These are phyloP conservation scores for Mesochorus sp. DNA, from an alignment of 2,888 invertebrate species.

Conservation along the genomic window DNA sequence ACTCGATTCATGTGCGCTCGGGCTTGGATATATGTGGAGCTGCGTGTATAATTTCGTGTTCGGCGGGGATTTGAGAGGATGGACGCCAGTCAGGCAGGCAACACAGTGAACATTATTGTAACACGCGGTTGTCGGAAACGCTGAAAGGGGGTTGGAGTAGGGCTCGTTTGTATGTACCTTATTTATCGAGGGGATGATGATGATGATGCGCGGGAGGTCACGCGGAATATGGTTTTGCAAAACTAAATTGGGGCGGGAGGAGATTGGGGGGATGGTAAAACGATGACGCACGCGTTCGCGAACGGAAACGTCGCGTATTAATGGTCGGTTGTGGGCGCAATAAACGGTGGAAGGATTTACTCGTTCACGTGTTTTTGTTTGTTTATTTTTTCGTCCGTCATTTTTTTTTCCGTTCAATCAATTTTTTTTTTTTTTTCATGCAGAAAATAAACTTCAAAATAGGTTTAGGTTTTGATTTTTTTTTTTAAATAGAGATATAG, in stretches of 20 bases:
- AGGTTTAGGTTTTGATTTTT: no score
- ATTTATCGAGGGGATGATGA: slow-evolving; percentile 67
- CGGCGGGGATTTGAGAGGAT: not conserved
- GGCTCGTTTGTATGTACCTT: no score
- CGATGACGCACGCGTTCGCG: slow-evolving; percentile 23
- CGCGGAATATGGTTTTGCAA: slow-evolving; percentile 55
- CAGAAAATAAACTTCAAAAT: not conserved
- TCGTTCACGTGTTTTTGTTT: slow-evolving; percentile 7
- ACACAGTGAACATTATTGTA: slow-evolving; percentile 77
- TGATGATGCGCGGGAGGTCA: slow-evolving; percentile 45
- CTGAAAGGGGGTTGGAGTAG: slow-evolving; percentile 67
- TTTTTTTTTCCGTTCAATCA: not conserved
- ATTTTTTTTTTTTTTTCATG: not conserved
- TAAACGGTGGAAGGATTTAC: slow-evolving; percentile 27
- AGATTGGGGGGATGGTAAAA: not conserved
- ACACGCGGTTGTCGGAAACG: slow-evolving; percentile 77
- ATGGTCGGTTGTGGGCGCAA: slow-evolving; percentile 9
- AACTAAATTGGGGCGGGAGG: not conserved
- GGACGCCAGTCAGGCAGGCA: slow-evolving; percentile 23
- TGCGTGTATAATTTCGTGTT: slow-evolving; percentile 13
- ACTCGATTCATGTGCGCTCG: not conserved
- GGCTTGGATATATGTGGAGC: not conserved
- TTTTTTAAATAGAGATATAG: no score
- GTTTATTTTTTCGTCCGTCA: not conserved
- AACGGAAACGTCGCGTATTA: slow-evolving; percentile 49